A percentile compares a stretch with the other conserved stretches of the same genome.
These are phyloP conservation scores for Apteryx owenii DNA, from an alignment of 2,113 vertebrate species.

Conservation along the genomic window DNA sequence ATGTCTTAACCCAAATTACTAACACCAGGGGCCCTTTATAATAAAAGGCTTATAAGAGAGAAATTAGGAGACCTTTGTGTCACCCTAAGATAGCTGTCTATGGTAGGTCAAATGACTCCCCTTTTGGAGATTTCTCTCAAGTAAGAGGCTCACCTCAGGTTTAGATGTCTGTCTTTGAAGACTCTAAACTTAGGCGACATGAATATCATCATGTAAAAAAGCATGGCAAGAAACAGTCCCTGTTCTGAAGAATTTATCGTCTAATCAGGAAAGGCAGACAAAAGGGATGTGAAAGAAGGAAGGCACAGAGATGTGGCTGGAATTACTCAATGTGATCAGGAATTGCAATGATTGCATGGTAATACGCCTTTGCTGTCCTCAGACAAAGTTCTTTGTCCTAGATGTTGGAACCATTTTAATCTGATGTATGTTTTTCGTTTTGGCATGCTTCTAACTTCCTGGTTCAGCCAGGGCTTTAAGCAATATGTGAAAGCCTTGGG, in stretches of 20 bases:
- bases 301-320: background rate
- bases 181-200: background rate
- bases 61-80: background rate
- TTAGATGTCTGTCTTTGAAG: background rate
- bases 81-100: background rate
- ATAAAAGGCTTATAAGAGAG: background rate
- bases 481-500: background rate
- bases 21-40: background rate
- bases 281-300: background rate
- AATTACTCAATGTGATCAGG: background rate
- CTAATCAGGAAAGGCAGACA: background rate
- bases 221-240: background rate
- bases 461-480: constrained; percentile 3
- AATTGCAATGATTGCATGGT: background rate
- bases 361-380: background rate
- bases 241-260: background rate
- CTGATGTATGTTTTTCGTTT: background rate
- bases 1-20: background rate
- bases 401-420: background rate
- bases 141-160: background rate
- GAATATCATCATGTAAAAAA: background rate
- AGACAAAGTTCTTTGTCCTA: background rate
- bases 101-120: background rate
- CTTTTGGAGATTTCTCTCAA: background rate
- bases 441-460: background rate